phyloP scores from a whole-genome alignment of 2,888 invertebrate species.

The Chalcis sispes region DNA sequence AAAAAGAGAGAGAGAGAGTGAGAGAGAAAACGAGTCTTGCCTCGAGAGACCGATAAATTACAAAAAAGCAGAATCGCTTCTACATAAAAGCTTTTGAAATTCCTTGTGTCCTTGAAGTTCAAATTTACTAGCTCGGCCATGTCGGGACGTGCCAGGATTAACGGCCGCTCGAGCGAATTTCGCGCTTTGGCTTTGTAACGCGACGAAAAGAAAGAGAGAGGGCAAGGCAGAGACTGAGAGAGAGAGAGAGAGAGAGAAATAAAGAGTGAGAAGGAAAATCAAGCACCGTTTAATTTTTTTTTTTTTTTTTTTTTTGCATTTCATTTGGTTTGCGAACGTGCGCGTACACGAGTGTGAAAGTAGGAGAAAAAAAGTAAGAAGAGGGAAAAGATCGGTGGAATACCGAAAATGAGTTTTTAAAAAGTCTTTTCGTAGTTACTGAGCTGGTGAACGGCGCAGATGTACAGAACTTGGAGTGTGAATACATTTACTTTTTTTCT shows the following conservation, averaged over 20 bases:
- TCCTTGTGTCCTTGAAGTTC: constrained; percentile 59
- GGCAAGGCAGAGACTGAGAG: background rate
- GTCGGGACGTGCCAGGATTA: constrained; percentile 42
- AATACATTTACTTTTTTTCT: too few relatives aligned
- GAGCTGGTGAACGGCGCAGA: background rate
- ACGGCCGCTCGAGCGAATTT: constrained; percentile 35
- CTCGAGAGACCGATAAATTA: constrained; percentile 56
- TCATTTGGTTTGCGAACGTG: background rate
- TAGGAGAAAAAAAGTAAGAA: background rate
- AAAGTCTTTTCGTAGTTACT: background rate
- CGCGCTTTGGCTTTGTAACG: constrained; percentile 25
- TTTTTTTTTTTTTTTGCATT: constrained; percentile 44
- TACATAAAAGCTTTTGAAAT: constrained; percentile 61
- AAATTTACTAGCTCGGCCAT: constrained; percentile 53
- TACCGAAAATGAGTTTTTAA: constrained; percentile 27
- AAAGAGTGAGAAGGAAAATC: constrained; percentile 37
- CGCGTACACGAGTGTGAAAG: background rate
- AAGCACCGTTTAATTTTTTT: constrained; percentile 50
- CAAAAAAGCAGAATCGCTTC: constrained; percentile 54
- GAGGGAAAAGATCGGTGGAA: background rate
- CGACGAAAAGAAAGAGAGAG: background rate
- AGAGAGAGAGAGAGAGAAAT: constrained; percentile 1
- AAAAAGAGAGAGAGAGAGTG: constrained; percentile 41
- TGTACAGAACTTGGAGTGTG: background rate
- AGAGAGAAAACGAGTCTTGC: too few relatives aligned